Evolutionary conservation across 2,113 vertebrate species (phyloP).

Genomic region (Lichenostomus cassidix): DNA sequence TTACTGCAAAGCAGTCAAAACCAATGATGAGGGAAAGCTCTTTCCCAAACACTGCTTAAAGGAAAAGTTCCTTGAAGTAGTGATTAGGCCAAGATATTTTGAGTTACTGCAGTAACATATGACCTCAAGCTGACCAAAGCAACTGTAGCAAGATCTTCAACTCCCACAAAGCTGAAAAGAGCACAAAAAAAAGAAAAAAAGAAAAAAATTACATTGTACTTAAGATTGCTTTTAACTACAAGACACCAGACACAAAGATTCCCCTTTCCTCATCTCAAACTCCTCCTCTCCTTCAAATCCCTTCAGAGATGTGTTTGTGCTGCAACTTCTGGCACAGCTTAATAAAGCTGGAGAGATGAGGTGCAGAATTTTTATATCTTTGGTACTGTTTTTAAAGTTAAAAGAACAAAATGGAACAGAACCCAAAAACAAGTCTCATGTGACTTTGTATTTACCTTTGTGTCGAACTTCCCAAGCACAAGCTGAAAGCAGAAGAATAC

Average conservation of each 20-base stretch:
- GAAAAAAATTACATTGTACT: neutral
- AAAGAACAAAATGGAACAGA: slow-evolving; percentile 10
- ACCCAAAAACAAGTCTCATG: neutral
- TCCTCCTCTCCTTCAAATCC: neutral
- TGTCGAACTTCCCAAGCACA: slow-evolving; percentile 8
- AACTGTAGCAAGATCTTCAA: neutral
- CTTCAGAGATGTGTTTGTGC: neutral
- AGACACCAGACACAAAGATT: neutral
- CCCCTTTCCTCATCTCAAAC: neutral
- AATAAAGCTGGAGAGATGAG: neutral
- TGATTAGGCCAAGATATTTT: slow-evolving; percentile 27
- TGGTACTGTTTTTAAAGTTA: neutral
- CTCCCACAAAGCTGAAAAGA: neutral
- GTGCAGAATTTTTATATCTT: neutral
- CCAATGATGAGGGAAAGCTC: neutral
- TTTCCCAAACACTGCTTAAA: slow-evolving; percentile 38
- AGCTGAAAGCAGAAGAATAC: slow-evolving; percentile 14
- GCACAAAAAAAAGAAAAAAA: neutral
- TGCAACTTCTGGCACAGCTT: neutral
- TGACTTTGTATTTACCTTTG: slow-evolving; percentile 15
- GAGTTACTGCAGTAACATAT: neutral
- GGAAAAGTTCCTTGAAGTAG: slow-evolving; percentile 25
- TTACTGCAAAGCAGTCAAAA: slow-evolving; percentile 35
- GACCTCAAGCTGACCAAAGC: slow-evolving; percentile 11
- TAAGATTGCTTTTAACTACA: neutral